Conservation (phyloP, 2,113 vertebrate genomes). For the Nansenia antarctica region DNA sequence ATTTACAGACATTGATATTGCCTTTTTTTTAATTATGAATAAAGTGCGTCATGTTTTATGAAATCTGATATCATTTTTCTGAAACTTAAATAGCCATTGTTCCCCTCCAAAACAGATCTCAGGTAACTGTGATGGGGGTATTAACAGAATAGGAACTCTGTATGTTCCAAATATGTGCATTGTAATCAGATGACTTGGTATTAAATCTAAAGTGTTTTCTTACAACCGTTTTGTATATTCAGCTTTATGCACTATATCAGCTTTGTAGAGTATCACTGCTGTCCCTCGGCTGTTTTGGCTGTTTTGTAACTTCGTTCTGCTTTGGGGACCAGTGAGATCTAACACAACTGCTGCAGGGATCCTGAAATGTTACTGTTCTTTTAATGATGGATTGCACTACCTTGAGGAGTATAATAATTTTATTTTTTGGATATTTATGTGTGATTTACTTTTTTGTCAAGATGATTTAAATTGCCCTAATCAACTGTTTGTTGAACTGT, state of each 20-base stretch:
- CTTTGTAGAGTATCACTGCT: constrained; percentile 10
- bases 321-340: neutral
- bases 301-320: neutral
- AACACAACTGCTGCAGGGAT: neutral
- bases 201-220: neutral
- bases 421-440: constrained; percentile 48
- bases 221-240: neutral
- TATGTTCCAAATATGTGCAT: neutral
- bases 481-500: neutral
- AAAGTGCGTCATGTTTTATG: neutral
- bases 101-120: neutral
- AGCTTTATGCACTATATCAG: neutral
- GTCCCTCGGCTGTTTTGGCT: constrained; percentile 10
- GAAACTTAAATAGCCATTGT: neutral
- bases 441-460: constrained; percentile 1
- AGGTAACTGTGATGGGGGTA: neutral
- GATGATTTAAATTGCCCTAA: constrained; percentile 4
- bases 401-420: neutral
- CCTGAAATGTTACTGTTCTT: constrained; percentile 7
- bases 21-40: neutral
- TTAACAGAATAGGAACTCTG: neutral
- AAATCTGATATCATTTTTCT: neutral
- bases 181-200: neutral
- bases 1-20: neutral
- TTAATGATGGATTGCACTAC: constrained; percentile 5